These are phyloP conservation scores for Heterohyrax brucei DNA, from an alignment of 2,797 vertebrate species.

Conservation along the genomic window DNA sequence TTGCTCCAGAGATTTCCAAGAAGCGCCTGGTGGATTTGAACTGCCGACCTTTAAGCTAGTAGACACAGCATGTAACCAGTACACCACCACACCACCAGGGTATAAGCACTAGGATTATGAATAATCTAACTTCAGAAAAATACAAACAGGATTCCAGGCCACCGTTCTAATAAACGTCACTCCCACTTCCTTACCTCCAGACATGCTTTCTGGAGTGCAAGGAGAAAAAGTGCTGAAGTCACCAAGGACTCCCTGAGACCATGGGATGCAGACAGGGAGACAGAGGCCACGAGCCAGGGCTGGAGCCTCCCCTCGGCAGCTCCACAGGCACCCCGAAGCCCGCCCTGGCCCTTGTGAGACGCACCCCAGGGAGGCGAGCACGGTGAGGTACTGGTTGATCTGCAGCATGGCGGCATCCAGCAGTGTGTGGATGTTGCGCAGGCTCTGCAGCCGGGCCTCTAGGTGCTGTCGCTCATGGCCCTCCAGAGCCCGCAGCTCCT, in stretches of 20 bases:
- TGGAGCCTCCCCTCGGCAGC: not conserved
- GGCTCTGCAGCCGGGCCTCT: slow-evolving; percentile 96
- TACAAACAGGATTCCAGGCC: not conserved
- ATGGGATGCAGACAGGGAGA: not conserved
- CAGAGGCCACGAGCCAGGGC: not conserved
- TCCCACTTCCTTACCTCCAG: too few relatives aligned
- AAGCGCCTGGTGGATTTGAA: too few relatives aligned
- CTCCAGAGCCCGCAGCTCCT: slow-evolving; percentile 96
- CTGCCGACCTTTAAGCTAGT: too few relatives aligned
- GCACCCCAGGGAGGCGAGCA: slow-evolving; percentile 94
- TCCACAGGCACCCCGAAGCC: not conserved
- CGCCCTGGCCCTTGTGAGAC: rapidly evolving
- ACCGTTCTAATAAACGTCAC: not conserved
- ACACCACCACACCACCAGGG: too few relatives aligned
- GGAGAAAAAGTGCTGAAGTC: not conserved
- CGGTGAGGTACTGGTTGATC: slow-evolving; percentile 98
- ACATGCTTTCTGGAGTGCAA: not conserved
- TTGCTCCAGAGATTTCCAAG: too few relatives aligned
- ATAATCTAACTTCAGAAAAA: not conserved
- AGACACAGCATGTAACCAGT: too few relatives aligned
- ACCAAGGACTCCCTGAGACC: not conserved
- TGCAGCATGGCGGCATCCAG: slow-evolving; percentile 98
- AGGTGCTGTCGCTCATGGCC: slow-evolving; percentile 95
- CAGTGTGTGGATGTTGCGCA: slow-evolving; percentile 98
- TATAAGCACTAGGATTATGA: not conserved